These are phyloP conservation scores for Eurystomus gularis DNA, from an alignment of 2,113 vertebrate genomes.

Conservation along the genomic window DNA sequence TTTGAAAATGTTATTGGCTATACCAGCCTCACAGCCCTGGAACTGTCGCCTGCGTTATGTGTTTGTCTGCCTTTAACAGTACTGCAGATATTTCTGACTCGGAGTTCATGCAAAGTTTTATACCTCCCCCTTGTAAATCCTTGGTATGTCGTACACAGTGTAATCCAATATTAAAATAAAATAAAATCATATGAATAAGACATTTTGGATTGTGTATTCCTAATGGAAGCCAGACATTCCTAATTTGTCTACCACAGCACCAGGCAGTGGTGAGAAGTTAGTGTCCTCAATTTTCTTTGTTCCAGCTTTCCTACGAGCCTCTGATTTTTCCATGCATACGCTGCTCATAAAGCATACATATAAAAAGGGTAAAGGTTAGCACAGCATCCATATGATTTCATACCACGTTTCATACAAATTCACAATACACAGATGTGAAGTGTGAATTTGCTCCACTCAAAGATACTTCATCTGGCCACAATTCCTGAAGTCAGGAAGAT, in stretches of 20 bases:
- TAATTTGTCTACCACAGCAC: constrained; percentile 17
- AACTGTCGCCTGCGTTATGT: fast-evolving
- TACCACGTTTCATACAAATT: background rate
- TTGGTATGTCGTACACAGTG: background rate
- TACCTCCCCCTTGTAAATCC: constrained; percentile 33
- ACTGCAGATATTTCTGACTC: constrained; percentile 4
- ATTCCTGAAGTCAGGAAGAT: background rate
- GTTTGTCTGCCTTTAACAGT: background rate
- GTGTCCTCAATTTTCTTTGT: background rate
- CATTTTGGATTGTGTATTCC: constrained; percentile 17
- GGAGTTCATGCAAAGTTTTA: constrained; percentile 55
- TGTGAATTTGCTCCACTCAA: background rate
- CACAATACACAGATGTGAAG: background rate
- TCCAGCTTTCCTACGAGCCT: background rate
- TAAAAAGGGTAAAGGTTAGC: background rate
- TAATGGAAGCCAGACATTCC: constrained; percentile 47
- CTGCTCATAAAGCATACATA: background rate
- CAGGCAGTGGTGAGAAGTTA: constrained; percentile 3
- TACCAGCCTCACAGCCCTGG: background rate
- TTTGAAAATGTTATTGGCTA: background rate
- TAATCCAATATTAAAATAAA: constrained; percentile 43
- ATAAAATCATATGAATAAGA: constrained; percentile 20
- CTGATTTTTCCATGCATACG: background rate
- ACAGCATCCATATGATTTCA: background rate
- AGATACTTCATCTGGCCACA: background rate